A percentile compares a stretch with the other conserved stretches of the same genome.
These are phyloP conservation scores for Alouatta palliata DNA, from an alignment of 2,113 vertebrate species.

Conservation along the genomic window DNA sequence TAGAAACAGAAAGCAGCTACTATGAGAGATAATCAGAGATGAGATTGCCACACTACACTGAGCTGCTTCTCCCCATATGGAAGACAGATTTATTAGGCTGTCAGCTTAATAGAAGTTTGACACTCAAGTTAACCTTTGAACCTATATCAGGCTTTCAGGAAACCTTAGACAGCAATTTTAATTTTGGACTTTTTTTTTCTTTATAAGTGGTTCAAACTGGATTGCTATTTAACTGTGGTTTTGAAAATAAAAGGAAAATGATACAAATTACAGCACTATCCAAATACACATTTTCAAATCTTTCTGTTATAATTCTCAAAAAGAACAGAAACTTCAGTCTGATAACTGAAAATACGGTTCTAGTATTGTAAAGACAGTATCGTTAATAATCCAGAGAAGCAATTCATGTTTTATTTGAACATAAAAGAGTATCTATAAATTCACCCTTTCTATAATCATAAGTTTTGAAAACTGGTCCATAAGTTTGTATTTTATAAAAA, in stretches of 20 bases:
- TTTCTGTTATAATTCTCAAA: not conserved
- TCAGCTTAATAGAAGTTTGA: not conserved
- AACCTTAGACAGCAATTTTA: conserved; percentile 59
- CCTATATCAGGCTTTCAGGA: conserved; percentile 72
- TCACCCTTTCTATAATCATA: not conserved
- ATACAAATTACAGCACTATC: not conserved
- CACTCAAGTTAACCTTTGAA: conserved; percentile 67
- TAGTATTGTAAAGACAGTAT: not conserved
- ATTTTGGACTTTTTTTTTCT: conserved; percentile 59
- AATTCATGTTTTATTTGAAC: not conserved
- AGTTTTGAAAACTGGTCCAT: not conserved
- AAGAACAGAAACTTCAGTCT: not conserved
- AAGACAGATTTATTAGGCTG: conserved; percentile 10
- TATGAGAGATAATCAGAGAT: not conserved
- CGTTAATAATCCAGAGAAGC: not conserved
- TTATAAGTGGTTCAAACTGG: conserved; percentile 76
- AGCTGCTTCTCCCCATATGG: not conserved
- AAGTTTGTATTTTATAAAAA: conserved; percentile 5
- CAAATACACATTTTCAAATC: conserved; percentile 9
- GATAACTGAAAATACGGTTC: not conserved
- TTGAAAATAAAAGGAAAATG: conserved; percentile 71
- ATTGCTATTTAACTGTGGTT: conserved; percentile 69
- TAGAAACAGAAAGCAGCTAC: not conserved
- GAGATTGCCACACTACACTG: not conserved
- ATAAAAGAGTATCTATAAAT: not conserved